Base-by-base conservation (phyloP, 2,888 invertebrate genomes). In the Chymomyza caudatula region DNA sequence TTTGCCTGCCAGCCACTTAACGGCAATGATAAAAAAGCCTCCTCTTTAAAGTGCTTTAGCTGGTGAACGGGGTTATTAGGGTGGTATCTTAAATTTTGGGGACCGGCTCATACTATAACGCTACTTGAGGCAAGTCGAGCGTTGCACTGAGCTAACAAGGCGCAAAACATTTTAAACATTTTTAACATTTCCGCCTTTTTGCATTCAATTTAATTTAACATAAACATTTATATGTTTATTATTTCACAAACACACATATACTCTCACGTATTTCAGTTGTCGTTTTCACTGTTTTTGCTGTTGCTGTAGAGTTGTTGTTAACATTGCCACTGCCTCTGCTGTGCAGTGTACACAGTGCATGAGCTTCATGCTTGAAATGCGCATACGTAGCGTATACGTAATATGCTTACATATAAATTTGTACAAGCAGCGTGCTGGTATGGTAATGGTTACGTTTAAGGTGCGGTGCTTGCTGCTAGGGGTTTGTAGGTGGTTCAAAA, bases 131-230 rank as follows among this genome's bases (percentile, higher is more conserved):
- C 66, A 76, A 84, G 69, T 75, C 72, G 44, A 68, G 69, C 83
- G 60, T 71, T 73, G 47, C 49, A 43, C 63, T 52, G 47, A 69
- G 56, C 75, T 67, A 85, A 78, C 85, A 82, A 64, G 78, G 83
- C 83, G 85, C 69, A 78, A 75, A 82, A 66, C 72, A 75, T 79
- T 85, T 60, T 76, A 51, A 76, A 74, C 67, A 77, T 82, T 81
- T 84, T 78, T 75, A 80, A 82, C 83, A 85, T 85, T 82, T 82
- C 80, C 85, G 78, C 82, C 72, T 78, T 78, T 73, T 77, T 83
- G 85, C 78, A 71, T 83, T 82, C 83, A 83, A 81, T 83, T 81
- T 81, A 80, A 81, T 81, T 83, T 81, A 75, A 81, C 84, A 83
- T 78, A 78, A 83, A 80, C 85, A 85, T 85, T 85, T 85, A 77